Evolutionary conservation across 2,888 invertebrate genomes (phyloP).

Genomic region (Gari tellinella): DNA sequence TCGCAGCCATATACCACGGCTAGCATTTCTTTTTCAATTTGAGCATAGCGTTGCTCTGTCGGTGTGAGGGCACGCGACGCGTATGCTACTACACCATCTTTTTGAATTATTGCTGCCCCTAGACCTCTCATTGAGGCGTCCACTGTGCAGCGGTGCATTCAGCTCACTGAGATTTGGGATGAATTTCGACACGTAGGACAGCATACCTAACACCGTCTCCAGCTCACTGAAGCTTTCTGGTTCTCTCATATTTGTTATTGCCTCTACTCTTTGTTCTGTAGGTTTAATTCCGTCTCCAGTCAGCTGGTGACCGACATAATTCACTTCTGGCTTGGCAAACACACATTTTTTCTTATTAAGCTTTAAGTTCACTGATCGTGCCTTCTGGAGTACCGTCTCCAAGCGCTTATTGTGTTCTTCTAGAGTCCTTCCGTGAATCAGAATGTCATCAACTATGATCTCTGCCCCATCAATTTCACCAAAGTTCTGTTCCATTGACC

Average conservation of each 20-base stretch:
- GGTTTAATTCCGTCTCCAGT: conserved; percentile 38
- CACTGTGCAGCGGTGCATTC: conserved; percentile 24
- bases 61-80: conserved; percentile 41
- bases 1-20: no score
- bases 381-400: conserved; percentile 20
- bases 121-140: no score
- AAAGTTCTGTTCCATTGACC: conserved; percentile 11
- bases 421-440: conserved; percentile 33
- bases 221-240: conserved; percentile 24
- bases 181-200: conserved; percentile 31
- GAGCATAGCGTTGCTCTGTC: conserved; percentile 42
- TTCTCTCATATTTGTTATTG: conserved; percentile 25
- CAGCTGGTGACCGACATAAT: conserved; percentile 41
- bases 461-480: conserved; percentile 7
- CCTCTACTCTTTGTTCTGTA: conserved; percentile 18
- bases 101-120: conserved; percentile 36
- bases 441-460: conserved; percentile 11
- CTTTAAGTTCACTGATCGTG: conserved; percentile 29
- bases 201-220: conserved; percentile 31
- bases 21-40: no score
- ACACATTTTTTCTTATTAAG: conserved; percentile 37
- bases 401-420: conserved; percentile 40
- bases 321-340: conserved; percentile 27
- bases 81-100: no score
- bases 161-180: conserved; percentile 19